phyloP scores from a whole-genome alignment of 2,113 vertebrate genomes.

The Melanotaenia duboulayi region DNA sequence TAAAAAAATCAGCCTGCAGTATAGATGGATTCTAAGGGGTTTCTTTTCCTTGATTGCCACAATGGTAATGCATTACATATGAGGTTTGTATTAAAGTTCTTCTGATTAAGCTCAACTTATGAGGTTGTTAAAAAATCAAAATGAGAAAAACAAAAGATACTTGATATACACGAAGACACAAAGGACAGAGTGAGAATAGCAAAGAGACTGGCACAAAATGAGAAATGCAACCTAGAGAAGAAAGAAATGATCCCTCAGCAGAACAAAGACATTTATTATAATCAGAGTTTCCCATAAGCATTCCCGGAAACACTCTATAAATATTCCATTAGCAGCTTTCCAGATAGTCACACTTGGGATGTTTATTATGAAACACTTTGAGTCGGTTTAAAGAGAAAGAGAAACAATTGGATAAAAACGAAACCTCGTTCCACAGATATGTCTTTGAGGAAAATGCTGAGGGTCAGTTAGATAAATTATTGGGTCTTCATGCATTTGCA shows the following conservation, averaged over 20 bases:
- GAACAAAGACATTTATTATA: slow-evolving; percentile 63
- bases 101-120: slow-evolving; percentile 43
- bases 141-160: slow-evolving; percentile 18
- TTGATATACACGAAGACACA: slow-evolving; percentile 30
- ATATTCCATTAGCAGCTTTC: slow-evolving; percentile 69
- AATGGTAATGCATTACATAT: slow-evolving; percentile 55
- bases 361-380: slow-evolving; percentile 61
- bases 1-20: slow-evolving; percentile 33
- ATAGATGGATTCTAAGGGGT: slow-evolving; percentile 27
- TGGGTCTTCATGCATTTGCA: background rate
- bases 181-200: slow-evolving; percentile 27
- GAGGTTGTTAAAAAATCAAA: slow-evolving; percentile 38
- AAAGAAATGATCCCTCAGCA: slow-evolving; percentile 42
- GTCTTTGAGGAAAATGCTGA: slow-evolving; percentile 40
- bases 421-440: slow-evolving; percentile 49
- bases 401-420: slow-evolving; percentile 49
- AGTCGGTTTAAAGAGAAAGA: slow-evolving; percentile 51
- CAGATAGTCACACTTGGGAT: slow-evolving; percentile 58
- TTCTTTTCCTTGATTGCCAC: slow-evolving; percentile 30
- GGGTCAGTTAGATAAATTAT: slow-evolving; percentile 33
- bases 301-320: slow-evolving; percentile 69
- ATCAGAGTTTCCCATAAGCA: slow-evolving; percentile 59
- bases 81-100: slow-evolving; percentile 54
- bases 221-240: slow-evolving; percentile 28
- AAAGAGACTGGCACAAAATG: slow-evolving; percentile 22